phyloP scores from a whole-genome alignment of 2,888 invertebrate species.

The Uropetala carovei region DNA sequence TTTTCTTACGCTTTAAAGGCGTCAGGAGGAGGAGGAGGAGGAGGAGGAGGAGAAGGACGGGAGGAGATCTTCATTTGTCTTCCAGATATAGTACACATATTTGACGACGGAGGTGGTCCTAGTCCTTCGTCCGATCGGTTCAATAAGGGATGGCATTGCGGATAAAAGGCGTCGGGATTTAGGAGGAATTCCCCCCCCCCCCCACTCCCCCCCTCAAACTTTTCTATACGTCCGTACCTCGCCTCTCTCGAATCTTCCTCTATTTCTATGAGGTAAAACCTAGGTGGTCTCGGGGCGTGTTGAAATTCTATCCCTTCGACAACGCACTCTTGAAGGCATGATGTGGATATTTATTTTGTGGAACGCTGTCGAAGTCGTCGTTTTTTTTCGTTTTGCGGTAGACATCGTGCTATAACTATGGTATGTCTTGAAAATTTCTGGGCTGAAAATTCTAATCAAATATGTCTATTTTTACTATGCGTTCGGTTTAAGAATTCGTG shows the following conservation, averaged over 20 bases:
- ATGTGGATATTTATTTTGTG: background rate
- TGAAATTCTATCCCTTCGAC: background rate
- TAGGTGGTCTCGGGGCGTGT: background rate
- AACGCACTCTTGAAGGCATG: background rate
- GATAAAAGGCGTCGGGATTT: conserved; percentile 20
- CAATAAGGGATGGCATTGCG: background rate
- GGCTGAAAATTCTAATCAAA: too few species aligned
- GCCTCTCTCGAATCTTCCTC: background rate
- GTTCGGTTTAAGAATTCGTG: too few species aligned
- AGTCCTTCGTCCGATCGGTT: background rate
- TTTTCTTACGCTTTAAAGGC: background rate
- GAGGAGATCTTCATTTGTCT: background rate
- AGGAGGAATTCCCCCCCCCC: background rate
- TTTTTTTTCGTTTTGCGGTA: background rate
- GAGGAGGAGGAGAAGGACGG: too few species aligned
- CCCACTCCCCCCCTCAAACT: background rate
- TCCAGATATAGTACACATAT: background rate
- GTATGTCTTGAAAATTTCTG: too few species aligned
- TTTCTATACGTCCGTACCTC: background rate
- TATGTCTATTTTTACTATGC: too few species aligned
- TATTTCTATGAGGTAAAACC: background rate
- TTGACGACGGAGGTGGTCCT: conserved; percentile 9
- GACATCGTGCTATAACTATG: too few species aligned
- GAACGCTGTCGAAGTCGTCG: background rate
- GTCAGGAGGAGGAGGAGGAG: too few species aligned